Evolutionary conservation across 2,113 vertebrate species (phyloP).

Genomic region (Carassius gibelio): DNA sequence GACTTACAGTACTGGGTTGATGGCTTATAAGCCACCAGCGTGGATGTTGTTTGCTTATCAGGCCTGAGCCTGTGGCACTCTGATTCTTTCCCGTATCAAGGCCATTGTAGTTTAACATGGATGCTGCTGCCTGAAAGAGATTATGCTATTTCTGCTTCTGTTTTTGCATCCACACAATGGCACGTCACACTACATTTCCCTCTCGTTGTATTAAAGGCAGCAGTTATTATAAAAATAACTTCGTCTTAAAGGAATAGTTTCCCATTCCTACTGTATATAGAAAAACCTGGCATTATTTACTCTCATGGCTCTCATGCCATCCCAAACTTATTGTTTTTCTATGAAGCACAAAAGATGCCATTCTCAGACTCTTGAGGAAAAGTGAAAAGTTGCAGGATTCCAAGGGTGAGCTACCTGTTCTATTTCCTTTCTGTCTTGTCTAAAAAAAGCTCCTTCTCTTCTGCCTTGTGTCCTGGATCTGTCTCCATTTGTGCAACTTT

Average conservation of each 20-base stretch:
- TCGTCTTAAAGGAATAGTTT: not conserved
- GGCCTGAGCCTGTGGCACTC: slow-evolving; percentile 37
- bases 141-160: slow-evolving; percentile 45
- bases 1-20: slow-evolving; percentile 54
- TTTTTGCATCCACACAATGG: slow-evolving; percentile 5
- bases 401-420: slow-evolving; percentile 47
- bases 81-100: slow-evolving; percentile 30
- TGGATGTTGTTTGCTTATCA: slow-evolving; percentile 54
- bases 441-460: slow-evolving; percentile 54
- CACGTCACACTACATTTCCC: not conserved
- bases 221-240: not conserved
- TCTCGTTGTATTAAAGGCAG: slow-evolving; percentile 9
- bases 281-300: not conserved
- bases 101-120: slow-evolving; percentile 49
- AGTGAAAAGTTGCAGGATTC: slow-evolving; percentile 38
- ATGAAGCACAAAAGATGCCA: not conserved
- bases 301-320: not conserved
- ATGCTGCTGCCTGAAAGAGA: slow-evolving; percentile 46
- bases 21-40: slow-evolving; percentile 49
- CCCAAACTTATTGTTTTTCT: not conserved
- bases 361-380: slow-evolving; percentile 8
- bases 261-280: no score
- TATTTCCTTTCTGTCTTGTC: slow-evolving; percentile 50
- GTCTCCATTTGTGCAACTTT: slow-evolving; percentile 57
- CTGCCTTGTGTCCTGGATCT: slow-evolving; percentile 58